Evolutionary conservation across 2,888 invertebrate genomes (phyloP).

Genomic region (Platycheirus rosarum): DNA sequence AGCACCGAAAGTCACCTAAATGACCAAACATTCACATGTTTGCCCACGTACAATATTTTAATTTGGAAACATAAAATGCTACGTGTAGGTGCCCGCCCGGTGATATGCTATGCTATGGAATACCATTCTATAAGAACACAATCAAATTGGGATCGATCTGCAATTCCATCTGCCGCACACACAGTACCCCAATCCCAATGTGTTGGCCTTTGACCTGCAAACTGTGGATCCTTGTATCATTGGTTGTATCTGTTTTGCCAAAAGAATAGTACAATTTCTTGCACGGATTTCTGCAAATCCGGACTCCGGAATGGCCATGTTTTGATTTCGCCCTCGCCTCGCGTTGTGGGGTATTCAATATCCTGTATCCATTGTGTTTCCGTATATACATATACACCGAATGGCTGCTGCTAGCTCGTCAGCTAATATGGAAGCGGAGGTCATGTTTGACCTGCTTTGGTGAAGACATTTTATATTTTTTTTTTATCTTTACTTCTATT

Average conservation of each 20-base stretch:
- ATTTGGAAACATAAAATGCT: slow-evolving; percentile 45
- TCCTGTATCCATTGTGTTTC: slow-evolving; percentile 23
- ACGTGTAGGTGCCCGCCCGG: slow-evolving; percentile 60
- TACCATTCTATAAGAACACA: slow-evolving; percentile 20
- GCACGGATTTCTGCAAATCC: slow-evolving; percentile 70
- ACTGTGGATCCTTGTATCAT: neutral
- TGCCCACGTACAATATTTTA: slow-evolving; percentile 32
- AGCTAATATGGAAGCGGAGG: slow-evolving; percentile 71
- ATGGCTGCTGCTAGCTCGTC: slow-evolving; percentile 65
- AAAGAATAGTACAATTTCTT: slow-evolving; percentile 50
- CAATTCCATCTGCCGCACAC: slow-evolving; percentile 10
- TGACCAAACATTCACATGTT: slow-evolving; percentile 45
- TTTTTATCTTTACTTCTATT: slow-evolving; percentile 56
- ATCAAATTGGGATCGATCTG: slow-evolving; percentile 66
- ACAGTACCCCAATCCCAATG: slow-evolving; percentile 56
- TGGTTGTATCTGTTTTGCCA: slow-evolving; percentile 23
- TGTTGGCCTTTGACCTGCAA: slow-evolving; percentile 65
- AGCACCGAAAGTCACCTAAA: slow-evolving; percentile 41
- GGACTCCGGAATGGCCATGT: neutral
- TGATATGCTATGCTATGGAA: slow-evolving; percentile 20
- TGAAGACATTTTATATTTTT: slow-evolving; percentile 22
- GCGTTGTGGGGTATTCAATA: slow-evolving; percentile 14
- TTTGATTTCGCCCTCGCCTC: slow-evolving; percentile 42
- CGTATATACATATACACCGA: slow-evolving; percentile 7
- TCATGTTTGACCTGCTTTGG: slow-evolving; percentile 71